A percentile compares a stretch with the other conserved stretches of the same genome.
These are phyloP conservation scores for Petroica traversi DNA, from an alignment of 2,113 vertebrate species.

Conservation along the genomic window DNA sequence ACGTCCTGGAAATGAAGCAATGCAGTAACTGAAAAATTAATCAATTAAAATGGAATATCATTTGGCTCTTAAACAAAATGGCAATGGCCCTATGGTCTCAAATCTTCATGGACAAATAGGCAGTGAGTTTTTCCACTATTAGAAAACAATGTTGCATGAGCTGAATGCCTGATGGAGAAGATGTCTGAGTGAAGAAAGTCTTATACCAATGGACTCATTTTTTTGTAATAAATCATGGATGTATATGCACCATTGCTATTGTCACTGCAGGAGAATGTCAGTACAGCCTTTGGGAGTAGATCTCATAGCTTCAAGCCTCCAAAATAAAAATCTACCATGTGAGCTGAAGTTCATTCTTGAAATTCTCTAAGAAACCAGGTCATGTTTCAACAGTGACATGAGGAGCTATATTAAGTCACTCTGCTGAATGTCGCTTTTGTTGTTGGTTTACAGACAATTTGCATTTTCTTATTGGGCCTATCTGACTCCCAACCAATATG, in stretches of 20 bases:
- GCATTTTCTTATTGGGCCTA: not conserved
- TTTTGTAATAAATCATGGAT: not conserved
- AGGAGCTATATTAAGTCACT: not conserved
- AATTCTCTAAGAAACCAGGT: not conserved
- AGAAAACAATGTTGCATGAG: not conserved
- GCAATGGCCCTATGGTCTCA: not conserved
- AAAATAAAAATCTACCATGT: not conserved
- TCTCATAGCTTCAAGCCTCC: not conserved
- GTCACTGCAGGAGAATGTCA: not conserved
- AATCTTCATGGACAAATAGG: not conserved
- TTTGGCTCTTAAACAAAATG: constrained; percentile 49
- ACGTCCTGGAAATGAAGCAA: constrained; percentile 28
- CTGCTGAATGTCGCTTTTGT: not conserved
- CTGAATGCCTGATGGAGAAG: not conserved
- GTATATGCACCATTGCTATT: not conserved
- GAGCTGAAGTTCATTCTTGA: not conserved
- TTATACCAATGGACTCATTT: not conserved
- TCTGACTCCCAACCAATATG: not conserved
- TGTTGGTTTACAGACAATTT: not conserved
- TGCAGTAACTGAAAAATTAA: constrained; percentile 39
- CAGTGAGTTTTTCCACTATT: not conserved
- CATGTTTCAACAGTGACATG: accelerated
- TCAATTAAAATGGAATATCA: constrained; percentile 28
- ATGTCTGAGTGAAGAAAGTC: not conserved
- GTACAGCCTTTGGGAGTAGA: not conserved